phyloP scores from a whole-genome alignment of 2,888 invertebrate genomes.

The Nomada lathburiana region DNA sequence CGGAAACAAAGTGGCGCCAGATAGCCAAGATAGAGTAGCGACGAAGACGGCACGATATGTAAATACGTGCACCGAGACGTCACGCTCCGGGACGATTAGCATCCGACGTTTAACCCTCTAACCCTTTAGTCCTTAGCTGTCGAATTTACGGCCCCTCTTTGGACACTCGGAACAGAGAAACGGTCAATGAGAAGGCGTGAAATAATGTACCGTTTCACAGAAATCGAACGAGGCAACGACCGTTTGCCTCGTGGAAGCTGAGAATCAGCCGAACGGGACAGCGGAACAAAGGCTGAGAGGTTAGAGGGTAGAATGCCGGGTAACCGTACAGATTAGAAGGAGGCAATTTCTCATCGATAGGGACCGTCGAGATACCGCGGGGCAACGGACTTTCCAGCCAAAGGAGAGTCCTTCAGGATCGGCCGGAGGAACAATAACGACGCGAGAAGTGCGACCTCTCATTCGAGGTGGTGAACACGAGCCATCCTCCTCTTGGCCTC shows the following conservation, averaged over 20 bases:
- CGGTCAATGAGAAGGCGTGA: constrained; percentile 32
- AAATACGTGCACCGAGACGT: constrained; percentile 1
- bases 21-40: neutral
- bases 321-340: constrained; percentile 53
- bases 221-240: constrained; percentile 20
- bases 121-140: constrained; percentile 1
- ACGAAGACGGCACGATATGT: constrained; percentile 7
- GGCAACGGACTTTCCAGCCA: constrained; percentile 1
- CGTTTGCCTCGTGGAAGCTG: constrained; percentile 30
- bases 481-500: neutral
- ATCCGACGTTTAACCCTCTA: constrained; percentile 30
- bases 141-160: constrained; percentile 41
- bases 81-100: constrained; percentile 32
- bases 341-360: constrained; percentile 55
- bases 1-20: constrained; percentile 17
- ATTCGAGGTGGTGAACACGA: constrained; percentile 56
- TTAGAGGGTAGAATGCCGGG: constrained; percentile 35
- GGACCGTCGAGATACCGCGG: constrained; percentile 41
- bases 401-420: constrained; percentile 45
- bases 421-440: constrained; percentile 65
- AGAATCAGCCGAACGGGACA: constrained; percentile 50
- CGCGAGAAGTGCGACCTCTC: constrained; percentile 55
- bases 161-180: neutral
- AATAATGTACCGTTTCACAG: constrained; percentile 48
- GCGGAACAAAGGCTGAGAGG: constrained; percentile 49